These are phyloP conservation scores for Dioctria linearis DNA, from an alignment of 2,888 invertebrate genomes.

Conservation along the genomic window DNA sequence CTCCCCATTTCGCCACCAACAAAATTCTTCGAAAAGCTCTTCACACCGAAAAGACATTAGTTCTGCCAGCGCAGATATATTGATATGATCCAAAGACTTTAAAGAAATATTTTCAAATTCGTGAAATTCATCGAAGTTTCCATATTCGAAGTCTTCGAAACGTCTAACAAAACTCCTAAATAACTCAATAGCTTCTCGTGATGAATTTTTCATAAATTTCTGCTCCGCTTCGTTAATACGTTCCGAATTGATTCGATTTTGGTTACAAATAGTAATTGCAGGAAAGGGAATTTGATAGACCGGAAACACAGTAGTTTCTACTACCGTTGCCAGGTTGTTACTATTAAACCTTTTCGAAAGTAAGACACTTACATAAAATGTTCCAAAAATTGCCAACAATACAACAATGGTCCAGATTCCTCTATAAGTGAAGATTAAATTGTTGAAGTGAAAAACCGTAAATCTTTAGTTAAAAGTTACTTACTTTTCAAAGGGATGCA, in stretches of 20 bases:
- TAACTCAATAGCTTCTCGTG: conserved; percentile 60
- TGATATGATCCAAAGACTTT: conserved; percentile 62
- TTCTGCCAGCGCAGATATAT: conserved; percentile 62
- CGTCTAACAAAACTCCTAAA: conserved; percentile 63
- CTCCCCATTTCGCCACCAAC: conserved; percentile 69
- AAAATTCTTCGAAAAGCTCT: conserved; percentile 66
- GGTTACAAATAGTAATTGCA: conserved; percentile 67
- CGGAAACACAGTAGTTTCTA: conserved; percentile 68
- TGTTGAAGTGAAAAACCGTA: neutral
- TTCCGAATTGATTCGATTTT: conserved; percentile 68
- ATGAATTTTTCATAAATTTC: conserved; percentile 63
- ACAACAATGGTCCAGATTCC: conserved; percentile 66
- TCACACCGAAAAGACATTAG: conserved; percentile 66
- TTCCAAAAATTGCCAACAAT: conserved; percentile 65
- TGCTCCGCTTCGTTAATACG: conserved; percentile 64
- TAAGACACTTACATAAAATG: conserved; percentile 66
- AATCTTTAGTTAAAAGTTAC: neutral
- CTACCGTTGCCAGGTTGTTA: conserved; percentile 67
- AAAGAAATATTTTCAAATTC: conserved; percentile 58
- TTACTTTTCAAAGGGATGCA: conserved; percentile 66
- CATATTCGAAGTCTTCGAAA: conserved; percentile 66
- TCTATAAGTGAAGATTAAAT: conserved; percentile 60
- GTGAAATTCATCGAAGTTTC: conserved; percentile 66
- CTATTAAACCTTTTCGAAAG: conserved; percentile 66
- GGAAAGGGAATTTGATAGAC: conserved; percentile 67